Evolutionary conservation across 1,140 invertebrate genomes (phyloP), one percentile per base, ranked within the genome.

Genomic region (Lasaia peninsularis): DNA sequence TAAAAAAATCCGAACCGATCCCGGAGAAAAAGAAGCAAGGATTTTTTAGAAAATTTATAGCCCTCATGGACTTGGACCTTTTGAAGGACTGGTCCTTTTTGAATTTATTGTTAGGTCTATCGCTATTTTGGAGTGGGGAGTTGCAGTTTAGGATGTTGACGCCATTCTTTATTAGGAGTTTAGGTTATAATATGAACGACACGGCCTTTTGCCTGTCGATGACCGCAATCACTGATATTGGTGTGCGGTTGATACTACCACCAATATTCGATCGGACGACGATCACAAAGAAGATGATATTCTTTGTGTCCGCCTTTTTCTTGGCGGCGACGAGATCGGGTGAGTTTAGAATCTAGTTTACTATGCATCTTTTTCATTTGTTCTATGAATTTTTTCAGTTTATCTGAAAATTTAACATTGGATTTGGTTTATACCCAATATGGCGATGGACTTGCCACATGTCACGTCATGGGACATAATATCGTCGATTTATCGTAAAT

Each of bases 111-210:
- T 91, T 94, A 49, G 93, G 93, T 1, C 81, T 94, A 12, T 94
- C 93, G 32, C 89, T 94, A 6, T 94, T 93, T 83, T 94, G 94
- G 78, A 93, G 93, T 14, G 93, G 93, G 9, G 94, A 94, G 67
- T 90, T 94, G 62, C 94, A 94, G 71, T 95, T 94, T 72, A 93
- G 94, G 78, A 92, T 94, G 90, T 92, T 95, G 49, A 93, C 92
- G 33, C 93, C 94, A 10, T 95, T 94, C 74, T 94, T 94, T 71
- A 92, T 95, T 55, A 88, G 88, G 50, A 91, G 89, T 69, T 83
- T 94, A 60, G 93, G 93, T 59, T 93, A 93, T 72, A 86, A 90
- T 49, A 93, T 92, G 78, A 80, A 88, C 5, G 93, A 94, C 58
- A 91, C 93, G 6, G 94, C 94, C 20, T 92, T 92, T 60, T 94